These are phyloP conservation scores for Agonopterix alstromeriana DNA, from an alignment of 2,888 invertebrate species.

Conservation along the genomic window DNA sequence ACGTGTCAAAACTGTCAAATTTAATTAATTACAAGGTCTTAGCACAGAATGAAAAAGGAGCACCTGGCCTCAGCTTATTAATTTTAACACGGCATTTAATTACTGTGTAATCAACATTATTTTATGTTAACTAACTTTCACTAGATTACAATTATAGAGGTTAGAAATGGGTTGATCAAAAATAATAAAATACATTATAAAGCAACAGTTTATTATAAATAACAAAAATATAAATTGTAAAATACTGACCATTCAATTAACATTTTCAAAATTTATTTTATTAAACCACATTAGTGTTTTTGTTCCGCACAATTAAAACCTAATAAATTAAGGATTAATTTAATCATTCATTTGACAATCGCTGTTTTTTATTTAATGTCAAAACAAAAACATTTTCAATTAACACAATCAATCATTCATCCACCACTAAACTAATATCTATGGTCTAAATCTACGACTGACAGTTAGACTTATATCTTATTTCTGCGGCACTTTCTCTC, in stretches of 20 bases:
- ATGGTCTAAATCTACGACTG: not conserved
- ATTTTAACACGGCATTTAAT: no score
- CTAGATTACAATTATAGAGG: no score
- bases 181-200: conserved; percentile 3
- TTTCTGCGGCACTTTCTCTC: conserved; percentile 33
- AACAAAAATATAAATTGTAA: conserved; percentile 28
- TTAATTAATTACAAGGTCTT: not conserved
- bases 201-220: conserved; percentile 26
- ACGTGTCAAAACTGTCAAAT: not conserved
- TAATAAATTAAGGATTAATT: not conserved
- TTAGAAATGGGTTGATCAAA: not conserved
- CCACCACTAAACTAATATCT: not conserved
- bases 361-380: no score
- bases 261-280: not conserved
- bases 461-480: conserved; percentile 8
- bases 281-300: not conserved
- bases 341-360: not conserved
- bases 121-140: no score
- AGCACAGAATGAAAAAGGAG: no score
- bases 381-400: no score
- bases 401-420: not conserved
- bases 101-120: no score
- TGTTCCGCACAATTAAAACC: not conserved
- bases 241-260: conserved; percentile 34
- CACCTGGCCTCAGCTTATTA: no score